Conservation (phyloP, 2,797 vertebrate genomes). For the Moxostoma hubbsi region DNA sequence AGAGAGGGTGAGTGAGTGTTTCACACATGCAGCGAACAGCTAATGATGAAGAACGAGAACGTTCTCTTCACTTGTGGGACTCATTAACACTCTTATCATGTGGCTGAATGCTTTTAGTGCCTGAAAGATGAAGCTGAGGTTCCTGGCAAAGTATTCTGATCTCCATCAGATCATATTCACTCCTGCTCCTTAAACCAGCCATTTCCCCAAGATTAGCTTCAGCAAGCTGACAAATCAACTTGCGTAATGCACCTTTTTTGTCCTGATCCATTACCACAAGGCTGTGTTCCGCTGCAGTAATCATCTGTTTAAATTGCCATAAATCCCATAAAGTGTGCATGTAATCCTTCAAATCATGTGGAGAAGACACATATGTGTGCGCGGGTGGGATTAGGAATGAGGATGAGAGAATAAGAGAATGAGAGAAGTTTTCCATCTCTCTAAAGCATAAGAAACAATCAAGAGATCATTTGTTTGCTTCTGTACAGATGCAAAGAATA, state of each 20-base stretch:
- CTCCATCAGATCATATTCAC: slow-evolving; percentile 78
- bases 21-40: slow-evolving; percentile 20
- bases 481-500: slow-evolving; percentile 1
- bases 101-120: slow-evolving; percentile 74
- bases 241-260: slow-evolving; percentile 55
- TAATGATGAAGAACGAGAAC: slow-evolving; percentile 33
- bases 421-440: slow-evolving; percentile 10
- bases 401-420: not conserved
- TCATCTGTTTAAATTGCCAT: slow-evolving; percentile 30
- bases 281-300: slow-evolving; percentile 9
- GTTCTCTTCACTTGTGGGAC: slow-evolving; percentile 62
- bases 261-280: slow-evolving; percentile 49
- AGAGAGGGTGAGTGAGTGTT: slow-evolving; percentile 13
- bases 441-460: slow-evolving; percentile 1
- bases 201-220: slow-evolving; percentile 56
- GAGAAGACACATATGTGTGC: slow-evolving; percentile 2
- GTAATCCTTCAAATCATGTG: slow-evolving; percentile 19
- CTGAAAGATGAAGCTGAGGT: slow-evolving; percentile 66
- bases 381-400: not conserved
- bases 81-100: slow-evolving; percentile 73
- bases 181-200: slow-evolving; percentile 65
- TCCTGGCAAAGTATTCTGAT: slow-evolving; percentile 73
- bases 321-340: slow-evolving; percentile 28
- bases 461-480: slow-evolving; percentile 29
- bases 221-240: slow-evolving; percentile 47